phyloP scores from a whole-genome alignment of 2,888 invertebrate genomes.

The Spialia ferax region DNA sequence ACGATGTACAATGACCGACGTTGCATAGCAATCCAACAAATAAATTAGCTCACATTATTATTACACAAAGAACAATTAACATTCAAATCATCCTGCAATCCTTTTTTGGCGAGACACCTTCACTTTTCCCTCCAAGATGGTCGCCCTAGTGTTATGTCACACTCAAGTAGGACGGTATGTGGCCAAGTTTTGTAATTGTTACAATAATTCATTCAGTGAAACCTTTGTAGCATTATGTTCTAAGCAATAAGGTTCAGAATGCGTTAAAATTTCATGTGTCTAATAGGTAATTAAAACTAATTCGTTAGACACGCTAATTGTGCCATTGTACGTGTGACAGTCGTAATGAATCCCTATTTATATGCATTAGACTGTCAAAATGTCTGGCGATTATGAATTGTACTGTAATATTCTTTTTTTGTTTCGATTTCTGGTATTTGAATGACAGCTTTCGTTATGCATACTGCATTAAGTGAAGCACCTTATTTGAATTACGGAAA shows the following conservation, averaged over 20 bases:
- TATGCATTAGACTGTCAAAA: constrained; percentile 34
- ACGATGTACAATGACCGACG: constrained; percentile 2
- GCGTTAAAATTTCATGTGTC: constrained; percentile 12
- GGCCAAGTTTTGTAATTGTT: constrained; percentile 58
- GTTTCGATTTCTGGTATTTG: neutral
- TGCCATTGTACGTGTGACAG: constrained; percentile 17
- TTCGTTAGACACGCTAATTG: constrained; percentile 36
- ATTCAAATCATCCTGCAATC: constrained; percentile 39
- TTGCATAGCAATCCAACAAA: constrained; percentile 26
- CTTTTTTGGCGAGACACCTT: constrained; percentile 44
- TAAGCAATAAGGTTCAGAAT: constrained; percentile 25
- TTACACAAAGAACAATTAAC: constrained; percentile 11
- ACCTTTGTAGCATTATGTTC: constrained; percentile 12
- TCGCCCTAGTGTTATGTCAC: constrained; percentile 58
- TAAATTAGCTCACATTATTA: constrained; percentile 26
- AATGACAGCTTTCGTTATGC: neutral
- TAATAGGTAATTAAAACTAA: constrained; percentile 32
- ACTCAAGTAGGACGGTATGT: constrained; percentile 60
- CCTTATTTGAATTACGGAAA: too few relatives aligned
- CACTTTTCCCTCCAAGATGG: constrained; percentile 55
- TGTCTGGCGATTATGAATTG: constrained; percentile 25
- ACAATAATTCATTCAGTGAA: constrained; percentile 49
- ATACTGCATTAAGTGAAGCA: neutral
- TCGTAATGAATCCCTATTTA: constrained; percentile 29
- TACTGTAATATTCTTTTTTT: constrained; percentile 19